Base-by-base conservation (phyloP, 2,113 vertebrate genomes). In the Columbina picui region DNA sequence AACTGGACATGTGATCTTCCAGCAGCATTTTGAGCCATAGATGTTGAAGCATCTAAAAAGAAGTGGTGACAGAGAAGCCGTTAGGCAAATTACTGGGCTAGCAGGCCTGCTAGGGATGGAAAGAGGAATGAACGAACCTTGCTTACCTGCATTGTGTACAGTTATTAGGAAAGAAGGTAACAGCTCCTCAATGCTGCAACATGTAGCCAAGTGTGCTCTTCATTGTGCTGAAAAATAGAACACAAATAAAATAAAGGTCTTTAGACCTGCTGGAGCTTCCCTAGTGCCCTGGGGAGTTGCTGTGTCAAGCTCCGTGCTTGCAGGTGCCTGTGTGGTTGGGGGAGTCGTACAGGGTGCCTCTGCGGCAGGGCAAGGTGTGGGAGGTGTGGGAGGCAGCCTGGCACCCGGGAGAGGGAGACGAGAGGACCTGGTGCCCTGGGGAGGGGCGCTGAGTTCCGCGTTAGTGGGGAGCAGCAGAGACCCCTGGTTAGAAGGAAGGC, bases 41-140 rank as follows among this genome's bases (percentile, higher is more conserved):
- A 76, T 45, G 29, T 60, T 84, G 64, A 92, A 92, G 50, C 55
- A 75, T 88, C 67, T 39, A 83, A 73, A 93, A 91, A 84, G 59
- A 41, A 84, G 60, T 13, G 82, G 60, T 47, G 80, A 38, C 75
- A 74, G 82, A n/a, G 45, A 88, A 56, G 82, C 76, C 94, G 93
- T 95, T 56, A 78, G 47, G 75, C 15, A 93, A 91, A 90, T 67
- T 23, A 77, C 71, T 94, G 74, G 79, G 88, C 82, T 29, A 50
- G 61, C 57, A 36, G 67, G 75, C 34, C 26, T 81, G 71, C 56
- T 63, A 39, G 70, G 41, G 29, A 32, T 16, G 68, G 32, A 22
- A 84, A 55, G 25, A 55, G 26, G 32, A 23, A 49, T 22, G 47
- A 65, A 47, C 10, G 55, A 91, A 30, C 14, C 27, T 47, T 25